phyloP scores from a whole-genome alignment of 2,113 vertebrate genomes.

The Vombatus ursinus region DNA sequence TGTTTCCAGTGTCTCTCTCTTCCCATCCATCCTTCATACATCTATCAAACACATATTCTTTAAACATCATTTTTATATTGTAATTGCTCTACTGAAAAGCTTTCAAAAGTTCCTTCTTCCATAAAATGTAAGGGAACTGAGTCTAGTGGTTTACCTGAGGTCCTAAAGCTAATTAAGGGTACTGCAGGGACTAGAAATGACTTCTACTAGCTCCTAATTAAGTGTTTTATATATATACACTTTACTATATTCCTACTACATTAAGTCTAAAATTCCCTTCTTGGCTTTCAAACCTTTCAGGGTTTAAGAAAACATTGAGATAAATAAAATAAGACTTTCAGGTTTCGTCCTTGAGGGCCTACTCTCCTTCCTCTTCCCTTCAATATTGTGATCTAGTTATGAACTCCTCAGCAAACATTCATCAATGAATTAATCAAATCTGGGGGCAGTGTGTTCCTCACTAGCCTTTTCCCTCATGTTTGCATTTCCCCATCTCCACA shows the following conservation, averaged over 20 bases:
- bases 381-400: neutral
- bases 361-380: neutral
- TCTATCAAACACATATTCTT: neutral
- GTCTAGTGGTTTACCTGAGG: neutral
- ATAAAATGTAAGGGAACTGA: conserved; percentile 10
- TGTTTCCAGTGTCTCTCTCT: neutral
- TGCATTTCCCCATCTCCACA: neutral
- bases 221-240: neutral
- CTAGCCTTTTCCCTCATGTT: neutral
- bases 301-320: neutral
- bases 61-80: conserved; percentile 2
- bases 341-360: neutral
- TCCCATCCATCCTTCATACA: neutral
- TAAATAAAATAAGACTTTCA: neutral
- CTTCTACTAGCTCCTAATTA: neutral
- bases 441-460: neutral
- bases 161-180: neutral
- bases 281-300: neutral
- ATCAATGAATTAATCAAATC: neutral
- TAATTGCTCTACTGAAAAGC: neutral
- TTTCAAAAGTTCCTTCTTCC: neutral
- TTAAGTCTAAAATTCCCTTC: neutral
- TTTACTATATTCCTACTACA: neutral
- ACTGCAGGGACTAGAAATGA: neutral
- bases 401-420: neutral